Evolutionary conservation across 2,888 invertebrate genomes (phyloP), one percentile per base, ranked within the genome.

Genomic region (Tromatobia lineatoria): DNA sequence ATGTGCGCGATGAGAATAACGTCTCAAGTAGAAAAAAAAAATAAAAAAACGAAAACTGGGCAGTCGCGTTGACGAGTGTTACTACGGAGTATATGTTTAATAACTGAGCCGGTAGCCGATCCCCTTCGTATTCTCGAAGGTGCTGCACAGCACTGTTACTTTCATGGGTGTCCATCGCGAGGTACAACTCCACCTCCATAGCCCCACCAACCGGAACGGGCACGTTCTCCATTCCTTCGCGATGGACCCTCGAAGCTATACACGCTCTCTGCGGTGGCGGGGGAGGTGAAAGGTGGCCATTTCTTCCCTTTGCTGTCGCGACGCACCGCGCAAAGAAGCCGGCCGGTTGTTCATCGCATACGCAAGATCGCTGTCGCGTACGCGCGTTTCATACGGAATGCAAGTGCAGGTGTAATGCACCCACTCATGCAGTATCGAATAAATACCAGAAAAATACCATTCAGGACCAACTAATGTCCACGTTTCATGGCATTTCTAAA

Each of bases 71-170:
- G 34, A 57, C 57, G 13, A 54, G 69, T 42, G 57, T 6, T 38
- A 38, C 38, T 10, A 66, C 42, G 54, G 74, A 52, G 57, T 15
- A 6, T 77, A 74, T 80, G 66, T 47, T 50, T 4, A 67, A n/a
- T n/a, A n/a, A 76, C 61, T 52, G 74, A 70, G 69, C 69, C 70
- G 77, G 50, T 29, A 42, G 61, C 64, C 38, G 66, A 82, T 70
- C 67, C 73, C 85, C 80, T 86, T 84, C 85, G 85, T 85, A 83
- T 86, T 78, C 80, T 80, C 75, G 82, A 87, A 87, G 83, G 85
- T 85, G 83, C 84, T 88, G 84, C 86, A 87, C 87, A 86, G 87
- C 91, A 92, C 93, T 93, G 92, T 93, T 93, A 93, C 93, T 93
- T 93, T 93, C 93, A 92, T 93, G 91, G 91, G 91, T 86, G 79